Conservation (phyloP, 1,140 invertebrate genomes). For the Drosophila sp. region DNA sequence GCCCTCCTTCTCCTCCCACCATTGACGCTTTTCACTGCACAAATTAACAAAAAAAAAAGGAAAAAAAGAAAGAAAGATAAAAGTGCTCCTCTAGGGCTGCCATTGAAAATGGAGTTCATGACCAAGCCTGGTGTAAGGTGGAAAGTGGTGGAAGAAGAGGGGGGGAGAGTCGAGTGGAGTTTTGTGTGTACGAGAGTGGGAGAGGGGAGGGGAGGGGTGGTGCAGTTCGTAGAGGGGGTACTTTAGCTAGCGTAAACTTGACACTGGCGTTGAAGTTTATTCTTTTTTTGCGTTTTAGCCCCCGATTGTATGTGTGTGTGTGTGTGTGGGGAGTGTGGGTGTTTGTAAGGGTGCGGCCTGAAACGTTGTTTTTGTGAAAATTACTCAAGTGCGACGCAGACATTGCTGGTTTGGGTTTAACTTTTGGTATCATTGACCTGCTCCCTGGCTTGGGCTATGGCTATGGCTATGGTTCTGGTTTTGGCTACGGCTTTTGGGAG, state of each 20-base stretch:
- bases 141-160: not conserved
- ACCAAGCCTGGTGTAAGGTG: constrained; percentile 36
- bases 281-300: constrained; percentile 26
- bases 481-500: constrained; percentile 33
- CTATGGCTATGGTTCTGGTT: constrained; percentile 10
- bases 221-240: not conserved
- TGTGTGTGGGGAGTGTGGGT: constrained; percentile 23
- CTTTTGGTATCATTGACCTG: constrained; percentile 81
- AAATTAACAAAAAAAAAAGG: constrained; percentile 29
- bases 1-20: constrained; percentile 13
- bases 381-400: constrained; percentile 77
- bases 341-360: constrained; percentile 25
- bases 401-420: constrained; percentile 67
- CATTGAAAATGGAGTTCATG: constrained; percentile 81
- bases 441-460: constrained; percentile 26
- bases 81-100: constrained; percentile 71
- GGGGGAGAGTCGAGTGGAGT: constrained; percentile 1
- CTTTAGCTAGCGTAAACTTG: constrained; percentile 71
- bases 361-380: constrained; percentile 64
- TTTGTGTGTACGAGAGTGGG: not conserved
- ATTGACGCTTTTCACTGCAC: constrained; percentile 54
- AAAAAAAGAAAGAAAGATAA: constrained; percentile 53
- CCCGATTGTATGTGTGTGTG: constrained; percentile 11
- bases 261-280: constrained; percentile 63
- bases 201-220: constrained; percentile 12